Percentiles rank a stretch among this genome's conserved stretches.
Conservation (phyloP, 2,888 invertebrate genomes). For the Elegia similella region DNA sequence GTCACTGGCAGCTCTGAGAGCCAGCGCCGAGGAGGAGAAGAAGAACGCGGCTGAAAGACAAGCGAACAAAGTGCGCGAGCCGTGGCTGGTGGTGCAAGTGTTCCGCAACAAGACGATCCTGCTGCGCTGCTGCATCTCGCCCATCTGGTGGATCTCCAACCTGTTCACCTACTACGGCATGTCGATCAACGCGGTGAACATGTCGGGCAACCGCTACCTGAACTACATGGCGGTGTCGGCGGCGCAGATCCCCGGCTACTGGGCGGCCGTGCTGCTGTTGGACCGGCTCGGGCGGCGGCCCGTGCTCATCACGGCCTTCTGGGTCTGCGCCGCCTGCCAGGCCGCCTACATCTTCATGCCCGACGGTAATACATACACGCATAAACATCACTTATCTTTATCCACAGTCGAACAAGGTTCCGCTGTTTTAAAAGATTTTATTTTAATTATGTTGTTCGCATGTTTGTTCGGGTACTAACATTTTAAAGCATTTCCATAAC, state of each 20-base stretch:
- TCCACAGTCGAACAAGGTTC: too few relatives aligned
- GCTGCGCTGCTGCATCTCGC: constrained; percentile 46
- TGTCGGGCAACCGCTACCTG: constrained; percentile 83
- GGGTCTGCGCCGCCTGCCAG: constrained; percentile 82
- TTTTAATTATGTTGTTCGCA: too few relatives aligned
- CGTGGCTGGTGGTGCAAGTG: constrained; percentile 55
- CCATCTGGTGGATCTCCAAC: constrained; percentile 84
- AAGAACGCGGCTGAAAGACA: constrained; percentile 10
- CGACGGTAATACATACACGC: constrained; percentile 46
- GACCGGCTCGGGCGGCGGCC: constrained; percentile 82
- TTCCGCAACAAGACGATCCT: constrained; percentile 51
- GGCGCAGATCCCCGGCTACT: constrained; percentile 86
- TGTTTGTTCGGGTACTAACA: too few relatives aligned
- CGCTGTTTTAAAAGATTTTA: too few relatives aligned
- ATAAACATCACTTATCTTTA: too few relatives aligned
- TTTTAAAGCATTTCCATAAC: too few relatives aligned
- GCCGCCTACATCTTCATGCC: constrained; percentile 79
- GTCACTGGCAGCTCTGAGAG: constrained; percentile 43
- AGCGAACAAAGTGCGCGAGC: constrained; percentile 37
- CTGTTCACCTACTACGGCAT: constrained; percentile 86
- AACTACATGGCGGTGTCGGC: constrained; percentile 83
- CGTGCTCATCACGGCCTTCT: constrained; percentile 79
- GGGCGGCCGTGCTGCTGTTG: constrained; percentile 81
- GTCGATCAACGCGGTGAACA: constrained; percentile 83
- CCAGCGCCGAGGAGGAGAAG: constrained; percentile 42